Conservation (phyloP, 2,888 invertebrate genomes). For the Trissoscelio sp. region DNA sequence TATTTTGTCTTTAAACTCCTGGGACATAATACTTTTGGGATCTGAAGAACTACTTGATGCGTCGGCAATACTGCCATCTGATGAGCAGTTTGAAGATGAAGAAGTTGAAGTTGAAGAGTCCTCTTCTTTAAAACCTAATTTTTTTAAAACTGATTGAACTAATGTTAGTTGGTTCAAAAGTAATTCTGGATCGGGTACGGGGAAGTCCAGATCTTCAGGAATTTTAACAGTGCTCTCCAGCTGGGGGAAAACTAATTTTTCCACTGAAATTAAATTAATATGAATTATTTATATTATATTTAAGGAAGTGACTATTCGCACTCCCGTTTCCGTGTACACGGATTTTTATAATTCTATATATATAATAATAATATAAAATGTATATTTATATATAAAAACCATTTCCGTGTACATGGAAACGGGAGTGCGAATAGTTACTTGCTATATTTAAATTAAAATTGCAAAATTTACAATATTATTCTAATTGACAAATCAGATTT, state of each 20-base stretch:
- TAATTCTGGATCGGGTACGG: constrained; percentile 74
- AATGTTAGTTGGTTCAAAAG: constrained; percentile 78
- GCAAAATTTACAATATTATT: too few species aligned
- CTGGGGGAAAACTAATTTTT: constrained; percentile 87
- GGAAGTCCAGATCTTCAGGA: constrained; percentile 76
- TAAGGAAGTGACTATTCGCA: too few species aligned
- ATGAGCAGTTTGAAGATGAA: constrained; percentile 20
- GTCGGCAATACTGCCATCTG: constrained; percentile 38
- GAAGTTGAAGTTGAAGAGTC: constrained; percentile 24
- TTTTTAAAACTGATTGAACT: constrained; percentile 83
- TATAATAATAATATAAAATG: too few species aligned
- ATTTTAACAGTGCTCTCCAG: constrained; percentile 82
- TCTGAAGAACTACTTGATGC: constrained; percentile 49
- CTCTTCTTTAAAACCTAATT: constrained; percentile 73
- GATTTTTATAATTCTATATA: too few species aligned
- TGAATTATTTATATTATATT: too few species aligned
- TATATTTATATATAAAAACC: too few species aligned
- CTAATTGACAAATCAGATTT: too few species aligned
- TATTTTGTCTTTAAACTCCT: constrained; percentile 72
- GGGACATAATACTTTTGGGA: constrained; percentile 9
- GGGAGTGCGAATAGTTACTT: too few species aligned
- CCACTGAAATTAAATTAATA: constrained; percentile 86
- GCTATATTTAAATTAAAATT: too few species aligned
- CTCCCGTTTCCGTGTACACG: too few species aligned
- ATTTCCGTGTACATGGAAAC: too few species aligned